Evolutionary conservation across 1,140 invertebrate species (phyloP), one percentile per base, ranked within the genome.

Genomic region (Drosophila nigromelanica): DNA sequence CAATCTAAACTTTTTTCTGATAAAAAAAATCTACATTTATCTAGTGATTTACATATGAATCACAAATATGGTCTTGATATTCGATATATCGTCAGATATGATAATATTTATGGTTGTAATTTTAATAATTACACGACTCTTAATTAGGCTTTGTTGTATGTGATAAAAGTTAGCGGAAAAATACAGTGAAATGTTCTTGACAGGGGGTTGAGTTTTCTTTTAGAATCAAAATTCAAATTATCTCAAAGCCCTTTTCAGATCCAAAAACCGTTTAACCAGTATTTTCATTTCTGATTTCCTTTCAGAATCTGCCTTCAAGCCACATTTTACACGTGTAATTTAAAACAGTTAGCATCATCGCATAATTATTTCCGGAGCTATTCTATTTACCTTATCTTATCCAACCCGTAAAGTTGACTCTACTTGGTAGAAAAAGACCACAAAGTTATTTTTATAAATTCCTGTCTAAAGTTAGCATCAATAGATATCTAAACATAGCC

Each of bases 401-500:
- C 4, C 12, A 48, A 14, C 6, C 12, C 27, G 18, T 30, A 39
- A 66, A 56, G 51, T 39, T 27, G 42, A 15, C 33, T 52, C 24
- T 45, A 33, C 43, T 11, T 27, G 4, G 14, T 21, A 47, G 14
- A 39, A 42, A 7, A 30, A 35, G 39, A 27, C 8, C 21, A 24
- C 7, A n/a, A 35, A 51, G 18, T 18, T 59, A 67, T 72, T 72
- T 67, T 8, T 59, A 47, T 39, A 52, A 42, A 59, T 47, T 52
- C 47, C 39, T 35, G 21, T 45, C 14, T 43, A 51, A 43, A 52
- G 37, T 66, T 52, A 39, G 48, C 47, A 45, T 59, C 48, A 54
- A 72, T 52, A 59, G 11, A 39, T 51, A 30, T 59, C 69, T 72
- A 72, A 67, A 72, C 62, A 59, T 72, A 72, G 69, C 1, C 30